phyloP scores from a whole-genome alignment of 2,797 vertebrate species.

The Clarias fuscus region DNA sequence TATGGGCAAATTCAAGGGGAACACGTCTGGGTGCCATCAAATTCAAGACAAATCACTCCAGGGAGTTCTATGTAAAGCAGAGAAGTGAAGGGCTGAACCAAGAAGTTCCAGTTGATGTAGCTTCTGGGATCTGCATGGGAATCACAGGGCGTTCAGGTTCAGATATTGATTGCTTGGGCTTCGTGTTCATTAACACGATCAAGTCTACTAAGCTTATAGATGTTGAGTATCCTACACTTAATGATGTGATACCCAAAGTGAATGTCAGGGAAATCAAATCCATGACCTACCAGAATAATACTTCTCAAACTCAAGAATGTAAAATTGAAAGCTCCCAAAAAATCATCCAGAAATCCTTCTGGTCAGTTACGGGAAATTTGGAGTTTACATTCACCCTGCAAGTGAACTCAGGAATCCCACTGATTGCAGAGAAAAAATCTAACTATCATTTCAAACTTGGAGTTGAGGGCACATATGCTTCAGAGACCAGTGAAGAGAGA shows the following conservation, averaged over 20 bases:
- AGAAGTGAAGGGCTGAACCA: too few relatives aligned
- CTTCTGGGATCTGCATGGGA: too few relatives aligned
- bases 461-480: too few relatives aligned
- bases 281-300: conserved; percentile 12
- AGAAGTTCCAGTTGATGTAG: too few relatives aligned
- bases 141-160: background rate
- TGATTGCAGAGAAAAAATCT: background rate
- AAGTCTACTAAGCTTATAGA: conserved; percentile 25
- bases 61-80: too few relatives aligned
- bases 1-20: too few relatives aligned
- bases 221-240: conserved; percentile 37
- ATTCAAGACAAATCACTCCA: too few relatives aligned
- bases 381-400: background rate
- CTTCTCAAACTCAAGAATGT: conserved; percentile 6
- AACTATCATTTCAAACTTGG: too few relatives aligned
- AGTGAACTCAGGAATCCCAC: conserved; percentile 30
- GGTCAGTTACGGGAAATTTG: conserved; percentile 28
- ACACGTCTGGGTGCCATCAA: too few relatives aligned
- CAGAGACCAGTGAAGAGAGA: too few relatives aligned
- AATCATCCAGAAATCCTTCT: background rate
- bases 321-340: conserved; percentile 26
- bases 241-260: background rate
- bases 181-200: conserved; percentile 33
- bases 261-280: conserved; percentile 38
- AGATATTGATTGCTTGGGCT: conserved; percentile 40